These are phyloP conservation scores for Polypedilum vanderplanki DNA, from an alignment of 1,140 invertebrate genomes.

Conservation along the genomic window DNA sequence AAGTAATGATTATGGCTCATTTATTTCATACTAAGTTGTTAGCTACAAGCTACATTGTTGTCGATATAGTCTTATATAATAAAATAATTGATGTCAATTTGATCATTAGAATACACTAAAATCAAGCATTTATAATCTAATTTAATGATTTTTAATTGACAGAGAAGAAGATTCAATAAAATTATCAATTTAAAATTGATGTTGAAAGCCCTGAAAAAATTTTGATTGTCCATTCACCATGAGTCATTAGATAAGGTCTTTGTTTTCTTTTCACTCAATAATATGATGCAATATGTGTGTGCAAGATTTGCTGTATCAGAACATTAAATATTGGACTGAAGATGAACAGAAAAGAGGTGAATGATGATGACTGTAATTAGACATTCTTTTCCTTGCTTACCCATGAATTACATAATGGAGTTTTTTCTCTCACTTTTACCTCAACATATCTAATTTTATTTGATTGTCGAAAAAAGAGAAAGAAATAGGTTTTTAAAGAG, in stretches of 20 bases:
- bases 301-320: not conserved
- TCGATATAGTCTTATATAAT: not conserved
- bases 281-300: not conserved
- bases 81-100: not conserved
- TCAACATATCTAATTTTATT: no score
- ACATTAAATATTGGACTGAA: constrained; percentile 1
- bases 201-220: not conserved
- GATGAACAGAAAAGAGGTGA: not conserved
- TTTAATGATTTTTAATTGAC: not conserved
- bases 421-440: constrained; percentile 5
- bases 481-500: no score
- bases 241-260: constrained; percentile 18
- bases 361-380: constrained; percentile 18
- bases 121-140: not conserved
- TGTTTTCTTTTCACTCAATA: not conserved
- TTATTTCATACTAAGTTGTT: not conserved
- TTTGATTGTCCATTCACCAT: not conserved
- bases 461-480: no score
- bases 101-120: not conserved
- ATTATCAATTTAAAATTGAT: no score
- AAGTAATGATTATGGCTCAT: constrained; percentile 7
- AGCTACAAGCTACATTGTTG: not conserved
- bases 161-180: no score
- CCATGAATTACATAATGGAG: not conserved
- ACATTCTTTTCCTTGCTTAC: not conserved